These are phyloP conservation scores for Chaenodraco wilsoni DNA, from an alignment of 2,797 vertebrate species.

Conservation along the genomic window DNA sequence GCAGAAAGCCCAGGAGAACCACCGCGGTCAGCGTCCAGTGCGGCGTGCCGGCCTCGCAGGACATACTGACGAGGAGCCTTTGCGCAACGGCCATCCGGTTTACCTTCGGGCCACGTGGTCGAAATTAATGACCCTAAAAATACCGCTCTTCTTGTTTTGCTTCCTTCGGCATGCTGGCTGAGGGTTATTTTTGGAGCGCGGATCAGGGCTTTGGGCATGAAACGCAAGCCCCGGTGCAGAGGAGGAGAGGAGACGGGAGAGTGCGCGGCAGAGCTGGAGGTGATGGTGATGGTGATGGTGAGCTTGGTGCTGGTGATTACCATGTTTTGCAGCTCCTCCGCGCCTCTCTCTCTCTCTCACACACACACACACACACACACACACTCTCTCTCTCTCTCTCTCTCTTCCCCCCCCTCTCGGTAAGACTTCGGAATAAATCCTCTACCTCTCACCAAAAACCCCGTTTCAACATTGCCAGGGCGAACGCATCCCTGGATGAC, in stretches of 20 bases:
- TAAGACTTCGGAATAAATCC: constrained; percentile 66
- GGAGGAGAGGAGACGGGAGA: constrained; percentile 80
- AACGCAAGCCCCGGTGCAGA: constrained; percentile 87
- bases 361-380: constrained; percentile 24
- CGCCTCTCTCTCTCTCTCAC: constrained; percentile 65
- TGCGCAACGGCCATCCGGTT: constrained; percentile 94
- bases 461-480: constrained; percentile 65
- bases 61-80: constrained; percentile 95
- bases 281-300: constrained; percentile 78
- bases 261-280: constrained; percentile 82
- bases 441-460: constrained; percentile 69
- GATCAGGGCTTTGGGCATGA: constrained; percentile 92
- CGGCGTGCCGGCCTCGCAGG: constrained; percentile 88
- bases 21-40: constrained; percentile 88
- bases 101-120: constrained; percentile 96
- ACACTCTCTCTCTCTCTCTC: constrained; percentile 35
- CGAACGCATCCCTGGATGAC: constrained; percentile 77
- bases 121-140: constrained; percentile 98
- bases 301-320: constrained; percentile 84
- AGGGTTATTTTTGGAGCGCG: constrained; percentile 96
- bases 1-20: constrained; percentile 88
- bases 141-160: constrained; percentile 96
- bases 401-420: constrained; percentile 56
- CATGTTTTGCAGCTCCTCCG: constrained; percentile 91
- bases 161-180: constrained; percentile 95